Conservation (phyloP, 2,797 vertebrate genomes). For the Alfaro cultratus region DNA sequence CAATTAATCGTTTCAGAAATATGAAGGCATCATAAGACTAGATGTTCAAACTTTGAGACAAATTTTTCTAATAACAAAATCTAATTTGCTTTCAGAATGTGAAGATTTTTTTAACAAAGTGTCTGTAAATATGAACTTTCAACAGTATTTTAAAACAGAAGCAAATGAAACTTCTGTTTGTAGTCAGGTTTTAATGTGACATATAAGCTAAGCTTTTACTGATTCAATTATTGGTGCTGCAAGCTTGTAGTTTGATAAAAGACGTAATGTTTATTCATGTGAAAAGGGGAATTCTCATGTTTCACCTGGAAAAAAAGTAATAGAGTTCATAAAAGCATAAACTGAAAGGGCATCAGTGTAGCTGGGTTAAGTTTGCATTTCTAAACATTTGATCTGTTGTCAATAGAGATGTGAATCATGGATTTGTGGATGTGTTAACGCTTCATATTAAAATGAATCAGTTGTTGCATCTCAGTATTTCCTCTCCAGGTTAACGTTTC, state of each 20-base stretch:
- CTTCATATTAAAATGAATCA: slow-evolving; percentile 13
- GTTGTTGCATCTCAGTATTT: slow-evolving; percentile 17
- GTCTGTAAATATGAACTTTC: neutral
- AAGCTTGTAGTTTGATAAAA: neutral
- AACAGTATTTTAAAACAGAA: neutral
- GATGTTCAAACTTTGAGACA: neutral
- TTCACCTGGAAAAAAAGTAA: neutral
- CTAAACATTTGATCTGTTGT: neutral
- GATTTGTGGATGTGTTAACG: neutral
- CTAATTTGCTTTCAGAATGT: neutral
- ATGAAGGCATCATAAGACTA: neutral
- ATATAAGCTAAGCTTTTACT: too few species aligned
- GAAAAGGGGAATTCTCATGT: neutral
- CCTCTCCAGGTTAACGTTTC: slow-evolving; percentile 37
- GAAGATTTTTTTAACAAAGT: neutral
- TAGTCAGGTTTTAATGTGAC: neutral
- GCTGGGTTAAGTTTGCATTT: neutral
- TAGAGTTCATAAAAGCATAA: neutral
- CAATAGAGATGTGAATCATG: neutral
- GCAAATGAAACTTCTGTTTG: too few species aligned
- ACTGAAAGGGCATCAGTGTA: neutral
- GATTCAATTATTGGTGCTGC: neutral
- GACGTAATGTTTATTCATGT: neutral
- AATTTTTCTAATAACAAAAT: neutral
- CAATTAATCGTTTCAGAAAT: neutral